Base-by-base conservation (phyloP, 1,140 invertebrate species). In the Meloidogyne hapla region DNA sequence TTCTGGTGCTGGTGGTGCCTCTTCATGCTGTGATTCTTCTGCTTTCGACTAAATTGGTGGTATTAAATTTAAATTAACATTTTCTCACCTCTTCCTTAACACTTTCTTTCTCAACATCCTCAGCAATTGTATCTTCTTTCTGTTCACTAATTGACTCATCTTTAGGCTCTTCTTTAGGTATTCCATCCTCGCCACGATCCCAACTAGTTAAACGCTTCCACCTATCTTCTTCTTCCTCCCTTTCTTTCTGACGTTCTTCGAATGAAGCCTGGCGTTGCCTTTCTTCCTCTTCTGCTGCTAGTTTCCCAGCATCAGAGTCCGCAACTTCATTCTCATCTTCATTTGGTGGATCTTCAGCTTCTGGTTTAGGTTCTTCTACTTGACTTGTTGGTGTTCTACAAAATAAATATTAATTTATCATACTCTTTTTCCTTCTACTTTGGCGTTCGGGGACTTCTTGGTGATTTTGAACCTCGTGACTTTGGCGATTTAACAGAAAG, bases 401-500 rank as follows among this genome's bases (percentile, higher is more conserved):
- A 73, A 18, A 15, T 3, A 48, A 48, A 0, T 4, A 18, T 26
- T 18, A 18, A 26, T 65, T 18, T 26, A 26, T 23, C n/a, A 13
- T 15, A 25, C 26, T 56, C 15, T 26, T 66, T 33, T 6, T 23
- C 18, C 42, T 67, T 8, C n/a, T 56, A 56, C 48, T 56, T 76
- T n/a, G 84, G 83, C 6, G 83, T 77, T n/a, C 71, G 76, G 10
- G 83, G 83, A 9, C 83, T 86, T n/a, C 70, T 75, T 21, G 83
- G 84, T 1, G 82, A 72, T 56, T 56, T 33, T 15, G 64, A 33
- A n/a, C 62, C 65, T 28, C 64, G 38, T 45, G 64, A 40, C 25
- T 67, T 70, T 42, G 48, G 63, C 15, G 33, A 48, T 61, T 77
- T 76, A 38, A 74, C 80, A 21, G 65, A 69, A 62, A 76, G 48